These are phyloP conservation scores for Steatornis caripensis DNA, from an alignment of 2,113 vertebrate genomes.

Conservation along the genomic window DNA sequence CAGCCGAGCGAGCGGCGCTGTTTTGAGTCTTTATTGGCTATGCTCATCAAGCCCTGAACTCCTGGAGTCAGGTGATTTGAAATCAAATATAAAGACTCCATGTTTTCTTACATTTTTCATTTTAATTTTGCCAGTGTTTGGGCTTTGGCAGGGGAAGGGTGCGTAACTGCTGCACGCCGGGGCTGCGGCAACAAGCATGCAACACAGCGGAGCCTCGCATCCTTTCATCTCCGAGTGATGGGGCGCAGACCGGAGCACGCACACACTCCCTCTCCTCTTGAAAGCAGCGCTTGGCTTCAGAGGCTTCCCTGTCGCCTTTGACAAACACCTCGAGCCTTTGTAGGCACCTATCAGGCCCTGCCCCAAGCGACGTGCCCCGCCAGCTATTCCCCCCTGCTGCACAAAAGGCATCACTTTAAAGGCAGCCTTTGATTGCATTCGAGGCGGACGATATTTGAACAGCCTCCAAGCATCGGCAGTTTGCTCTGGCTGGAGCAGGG, in stretches of 20 bases:
- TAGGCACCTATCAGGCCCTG: neutral
- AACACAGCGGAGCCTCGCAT: neutral
- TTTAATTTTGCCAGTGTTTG: neutral
- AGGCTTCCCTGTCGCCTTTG: neutral
- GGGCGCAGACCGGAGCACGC: rapidly evolving
- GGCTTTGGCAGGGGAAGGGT: neutral
- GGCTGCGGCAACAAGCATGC: neutral
- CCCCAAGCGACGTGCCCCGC: neutral
- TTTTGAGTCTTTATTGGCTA: rapidly evolving
- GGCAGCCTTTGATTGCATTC: neutral
- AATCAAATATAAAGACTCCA: neutral
- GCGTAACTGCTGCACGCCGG: neutral
- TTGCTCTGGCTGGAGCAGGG: neutral
- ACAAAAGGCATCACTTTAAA: neutral
- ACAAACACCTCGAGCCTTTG: slow-evolving; percentile 1
- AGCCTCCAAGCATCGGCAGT: neutral
- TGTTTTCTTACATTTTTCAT: neutral
- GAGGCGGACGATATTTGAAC: rapidly evolving
- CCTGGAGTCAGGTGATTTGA: neutral
- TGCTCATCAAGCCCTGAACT: neutral
- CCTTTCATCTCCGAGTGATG: neutral
- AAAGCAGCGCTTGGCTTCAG: slow-evolving; percentile 37
- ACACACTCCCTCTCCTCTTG: neutral
- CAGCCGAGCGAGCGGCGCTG: neutral
- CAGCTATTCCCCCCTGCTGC: neutral